Evolutionary conservation across 2,797 vertebrate species (phyloP), one percentile per base, ranked within the genome.

Genomic region (Brachyrhaphis roseni): DNA sequence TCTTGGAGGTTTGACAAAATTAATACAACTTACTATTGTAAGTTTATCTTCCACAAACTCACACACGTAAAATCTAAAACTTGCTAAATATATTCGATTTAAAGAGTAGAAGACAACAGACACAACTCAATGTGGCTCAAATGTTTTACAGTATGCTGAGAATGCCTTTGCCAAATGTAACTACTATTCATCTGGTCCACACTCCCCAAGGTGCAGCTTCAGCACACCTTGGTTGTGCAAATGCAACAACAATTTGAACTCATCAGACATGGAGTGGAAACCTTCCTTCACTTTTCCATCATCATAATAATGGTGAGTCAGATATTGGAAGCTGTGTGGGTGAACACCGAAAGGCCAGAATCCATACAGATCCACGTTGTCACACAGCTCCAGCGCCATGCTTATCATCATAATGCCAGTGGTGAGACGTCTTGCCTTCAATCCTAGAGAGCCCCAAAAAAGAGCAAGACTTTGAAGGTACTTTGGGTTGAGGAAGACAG

Each of bases 291-390:
- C 91, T 71, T 95, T 87, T 28, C 79, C 92, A 90, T 99, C 90
- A 75, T 99, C 97, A 47, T 76, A 81, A 28, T 81, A 81, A 43
- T 81, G 98, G 88, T 98, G 97, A 64, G 91, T 97, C 82, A 99
- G 90, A 1, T 92, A 77, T 1, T 78, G 89, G 23, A 94, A 23
- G 68, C 92, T 90, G 2, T 95, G 82, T 0, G 95, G 90, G 71
- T 96, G 96, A 82, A 92, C 92, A 46, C 92, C 93, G 89, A 98
- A 99, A 53, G 98, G 98, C 98, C 98, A 99, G 89, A 98, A 99
- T 5, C 98, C 98, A 0, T 98, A 99, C 2, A 99, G 91, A 76
- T 96, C 95, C 80, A 99, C 97, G 0, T 96, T 94, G 81, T 94
- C 64, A 78, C 98, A 99, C 36, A 97, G 83, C 82, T 98, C 98